A percentile compares a stretch with the other conserved stretches of the same genome.
phyloP scores from a whole-genome alignment of 2,888 invertebrate genomes.

The Limulus polyphemus region DNA sequence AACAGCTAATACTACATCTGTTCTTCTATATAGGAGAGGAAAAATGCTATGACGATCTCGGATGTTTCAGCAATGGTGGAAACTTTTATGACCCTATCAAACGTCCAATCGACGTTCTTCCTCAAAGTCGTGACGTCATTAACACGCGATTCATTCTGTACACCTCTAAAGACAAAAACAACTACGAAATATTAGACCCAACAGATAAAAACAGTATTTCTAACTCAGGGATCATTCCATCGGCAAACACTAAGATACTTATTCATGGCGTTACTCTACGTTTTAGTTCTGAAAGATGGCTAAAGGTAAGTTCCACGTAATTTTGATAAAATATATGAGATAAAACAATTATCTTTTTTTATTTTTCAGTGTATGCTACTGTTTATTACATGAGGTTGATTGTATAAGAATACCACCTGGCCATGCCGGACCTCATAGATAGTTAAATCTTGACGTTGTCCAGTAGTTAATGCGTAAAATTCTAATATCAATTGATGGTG shows the following conservation, averaged over 20 bases:
- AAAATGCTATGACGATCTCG: conserved; percentile 14
- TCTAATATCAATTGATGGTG: too few species aligned
- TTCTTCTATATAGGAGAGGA: too few species aligned
- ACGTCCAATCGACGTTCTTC: conserved; percentile 20
- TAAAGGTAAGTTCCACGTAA: conserved; percentile 6
- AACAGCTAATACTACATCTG: too few species aligned
- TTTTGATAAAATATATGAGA: too few species aligned
- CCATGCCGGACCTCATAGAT: too few species aligned
- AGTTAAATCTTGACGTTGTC: too few species aligned
- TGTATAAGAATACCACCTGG: too few species aligned
- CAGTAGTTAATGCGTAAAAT: too few species aligned
- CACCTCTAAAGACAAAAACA: conserved; percentile 10
- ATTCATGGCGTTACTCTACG: conserved; percentile 21
- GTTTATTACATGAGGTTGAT: too few species aligned
- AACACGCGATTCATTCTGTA: conserved; percentile 17
- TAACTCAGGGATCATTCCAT: conserved; percentile 12
- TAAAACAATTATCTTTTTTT: too few species aligned
- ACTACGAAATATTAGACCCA: conserved; percentile 5
- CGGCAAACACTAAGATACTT: conserved; percentile 11
- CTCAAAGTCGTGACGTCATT: conserved; percentile 13
- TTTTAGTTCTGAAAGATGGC: conserved; percentile 10
- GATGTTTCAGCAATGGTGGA: conserved; percentile 21
- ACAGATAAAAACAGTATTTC: background rate
- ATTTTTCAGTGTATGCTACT: too few species aligned
- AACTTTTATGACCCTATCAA: conserved; percentile 21